These are phyloP conservation scores for Sapajus apella DNA, from an alignment of 2,113 vertebrate species.

Conservation along the genomic window DNA sequence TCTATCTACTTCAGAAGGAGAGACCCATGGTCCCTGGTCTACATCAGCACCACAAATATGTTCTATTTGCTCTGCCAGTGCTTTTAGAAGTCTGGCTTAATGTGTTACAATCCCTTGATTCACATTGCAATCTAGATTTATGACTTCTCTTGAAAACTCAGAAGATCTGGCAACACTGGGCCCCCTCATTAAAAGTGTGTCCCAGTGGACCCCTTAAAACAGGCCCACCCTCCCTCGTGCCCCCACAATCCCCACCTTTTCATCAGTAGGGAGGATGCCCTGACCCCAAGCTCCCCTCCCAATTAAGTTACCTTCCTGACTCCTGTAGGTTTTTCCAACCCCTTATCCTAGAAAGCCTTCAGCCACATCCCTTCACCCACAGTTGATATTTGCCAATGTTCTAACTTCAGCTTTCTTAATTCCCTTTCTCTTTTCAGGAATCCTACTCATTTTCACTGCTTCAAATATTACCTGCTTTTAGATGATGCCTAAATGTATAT, in stretches of 20 bases:
- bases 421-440: not conserved
- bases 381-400: not conserved
- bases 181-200: not conserved
- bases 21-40: not conserved
- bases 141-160: conserved; percentile 29
- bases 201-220: not conserved
- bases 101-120: not conserved
- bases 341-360: not conserved
- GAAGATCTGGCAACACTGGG: not conserved
- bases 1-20: not conserved
- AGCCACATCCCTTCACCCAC: not conserved
- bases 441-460: not conserved
- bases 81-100: conserved; percentile 22
- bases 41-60: not conserved
- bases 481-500: not conserved
- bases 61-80: not conserved
- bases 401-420: not conserved
- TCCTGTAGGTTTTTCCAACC: not conserved
- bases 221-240: not conserved
- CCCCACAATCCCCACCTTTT: not conserved
- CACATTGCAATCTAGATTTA: not conserved
- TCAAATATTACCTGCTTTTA: not conserved
- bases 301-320: not conserved
- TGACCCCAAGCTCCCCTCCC: not conserved
- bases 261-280: not conserved